Base-by-base conservation (phyloP, 2,113 vertebrate species). In the Cavia porcellus region DNA sequence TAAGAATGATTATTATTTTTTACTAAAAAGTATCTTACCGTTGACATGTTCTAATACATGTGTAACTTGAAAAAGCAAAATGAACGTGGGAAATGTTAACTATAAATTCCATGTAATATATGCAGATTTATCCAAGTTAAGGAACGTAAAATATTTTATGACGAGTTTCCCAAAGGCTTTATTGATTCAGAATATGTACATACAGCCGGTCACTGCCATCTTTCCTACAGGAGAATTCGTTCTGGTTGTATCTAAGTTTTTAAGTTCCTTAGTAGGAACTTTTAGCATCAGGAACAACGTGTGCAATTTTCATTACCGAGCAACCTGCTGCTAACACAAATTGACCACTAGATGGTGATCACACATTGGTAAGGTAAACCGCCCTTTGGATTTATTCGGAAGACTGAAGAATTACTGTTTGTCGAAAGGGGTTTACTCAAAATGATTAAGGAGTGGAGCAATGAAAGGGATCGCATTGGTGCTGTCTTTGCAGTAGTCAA, bases 351-450 rank as follows among this genome's bases (percentile, higher is more conserved):
- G 95, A 92, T 94, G 88, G 93, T 22, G 38, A 47, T 64, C 25
- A 86, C 10, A 93, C 70, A 59, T 35, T 15, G 90, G 12, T 30
- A 64, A 87, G 93, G 64, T 66, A 90, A 87, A 92, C 17, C 57
- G 55, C 72, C 57, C 52, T 89, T 70, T 75, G 75, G 47, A 57
- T 92, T 94, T 92, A 87, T 75, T 95, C 52, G 92, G 89, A 92
- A 79, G 74, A 97, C 52, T 64, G 86, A 95, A 74, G 92, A 84
- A 89, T 62, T 55, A 15, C 75, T 50, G 45, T 66, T 35, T 66
- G 4, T 79, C 72, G 74, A 74, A 96, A 82, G 74, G 66, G 38
- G 89, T 93, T 93, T 12, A 20, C 50, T 80, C 55, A 94, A 92
- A 94, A 50, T 24, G 70, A 88, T 70, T 28, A 75, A 52, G 17